Base-by-base conservation (phyloP, 2,113 vertebrate species). In the Pseudolaguvia tuberculata region DNA sequence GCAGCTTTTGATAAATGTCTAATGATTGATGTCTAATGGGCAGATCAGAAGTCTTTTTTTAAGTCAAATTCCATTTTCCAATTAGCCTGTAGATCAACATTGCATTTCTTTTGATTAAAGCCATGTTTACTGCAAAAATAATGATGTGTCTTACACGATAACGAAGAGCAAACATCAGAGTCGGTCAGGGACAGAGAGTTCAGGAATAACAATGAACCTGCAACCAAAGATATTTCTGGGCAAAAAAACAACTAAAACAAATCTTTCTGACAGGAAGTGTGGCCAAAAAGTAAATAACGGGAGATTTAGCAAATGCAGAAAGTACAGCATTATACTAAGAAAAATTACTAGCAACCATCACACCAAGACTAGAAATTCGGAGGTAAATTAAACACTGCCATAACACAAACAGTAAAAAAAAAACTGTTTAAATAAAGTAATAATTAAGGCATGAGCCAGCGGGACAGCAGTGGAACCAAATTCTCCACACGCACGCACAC, bases 1-100 rank as follows among this genome's bases (percentile, higher is more conserved):
- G 70, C 27, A 12, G 15, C 0, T 1, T 5, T 23, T 45, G 17
- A 13, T 14, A 18, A 50, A 29, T 9, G n/a, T 12, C 0, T 18
- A 20, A n/a, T 47, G 72, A 66, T 55, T 66, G 72, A 65, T 74
- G 42, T 66, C 23, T 74, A 66, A 66, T 56, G 51, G 31, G 14
- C 73, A 47, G 61, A 66, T 56, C 48, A 71, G 21, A 29, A 27
- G 17, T 63, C 51, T 47, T 55, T 35, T 75, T 75, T 75, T 61
- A 75, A 75, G 73, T 75, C 21, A 21, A 66, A 47, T 75, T 66
- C 52, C 11, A 74, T 31, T 45, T 66, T 47, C 51, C 61, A 66
- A 75, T 66, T 47, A 75, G 51, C 61, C 21, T 51, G 21, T 21
- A 45, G 73, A 21, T 66, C 59, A 45, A 55, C 73, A 47, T 55